These are phyloP conservation scores for Aelia acuminata DNA, from an alignment of 2,888 invertebrate species.

Conservation along the genomic window DNA sequence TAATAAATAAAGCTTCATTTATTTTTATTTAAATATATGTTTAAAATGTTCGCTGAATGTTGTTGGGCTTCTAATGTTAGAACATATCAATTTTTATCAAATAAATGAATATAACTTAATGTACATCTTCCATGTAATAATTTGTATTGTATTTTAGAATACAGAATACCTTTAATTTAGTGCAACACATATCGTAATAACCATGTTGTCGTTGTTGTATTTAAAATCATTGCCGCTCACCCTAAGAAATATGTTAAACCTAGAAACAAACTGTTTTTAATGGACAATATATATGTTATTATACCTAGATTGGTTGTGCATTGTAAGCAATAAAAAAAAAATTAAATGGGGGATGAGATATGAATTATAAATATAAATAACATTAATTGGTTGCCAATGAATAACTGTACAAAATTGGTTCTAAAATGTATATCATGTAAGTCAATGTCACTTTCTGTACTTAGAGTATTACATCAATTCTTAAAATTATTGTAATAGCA, in stretches of 20 bases:
- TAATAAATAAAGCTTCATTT: conserved; percentile 10
- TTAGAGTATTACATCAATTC: conserved; percentile 44
- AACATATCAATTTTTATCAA: conserved; percentile 62
- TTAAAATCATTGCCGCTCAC: conserved; percentile 63
- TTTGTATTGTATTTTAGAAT: conserved; percentile 56
- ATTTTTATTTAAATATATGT: conserved; percentile 15
- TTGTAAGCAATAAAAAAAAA: conserved; percentile 63
- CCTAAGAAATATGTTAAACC: conserved; percentile 59
- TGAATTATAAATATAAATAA: conserved; percentile 52
- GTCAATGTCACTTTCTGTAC: conserved; percentile 61
- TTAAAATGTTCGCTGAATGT: conserved; percentile 55
- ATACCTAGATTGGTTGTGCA: conserved; percentile 65
- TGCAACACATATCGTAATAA: conserved; percentile 60
- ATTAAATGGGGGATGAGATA: conserved; percentile 51
- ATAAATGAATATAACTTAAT: conserved; percentile 52
- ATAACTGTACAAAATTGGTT: conserved; percentile 59
- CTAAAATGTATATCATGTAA: conserved; percentile 61
- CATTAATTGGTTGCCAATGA: conserved; percentile 61
- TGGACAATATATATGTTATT: conserved; percentile 63
- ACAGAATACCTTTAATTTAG: conserved; percentile 56
- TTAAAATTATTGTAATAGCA: conserved; percentile 29
- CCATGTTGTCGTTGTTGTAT: conserved; percentile 54
- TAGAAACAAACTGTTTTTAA: conserved; percentile 59
- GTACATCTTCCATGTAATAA: conserved; percentile 58
- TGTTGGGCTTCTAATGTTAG: conserved; percentile 61